These are phyloP conservation scores for Girardinus metallicus DNA, from an alignment of 2,797 vertebrate species.

Conservation along the genomic window DNA sequence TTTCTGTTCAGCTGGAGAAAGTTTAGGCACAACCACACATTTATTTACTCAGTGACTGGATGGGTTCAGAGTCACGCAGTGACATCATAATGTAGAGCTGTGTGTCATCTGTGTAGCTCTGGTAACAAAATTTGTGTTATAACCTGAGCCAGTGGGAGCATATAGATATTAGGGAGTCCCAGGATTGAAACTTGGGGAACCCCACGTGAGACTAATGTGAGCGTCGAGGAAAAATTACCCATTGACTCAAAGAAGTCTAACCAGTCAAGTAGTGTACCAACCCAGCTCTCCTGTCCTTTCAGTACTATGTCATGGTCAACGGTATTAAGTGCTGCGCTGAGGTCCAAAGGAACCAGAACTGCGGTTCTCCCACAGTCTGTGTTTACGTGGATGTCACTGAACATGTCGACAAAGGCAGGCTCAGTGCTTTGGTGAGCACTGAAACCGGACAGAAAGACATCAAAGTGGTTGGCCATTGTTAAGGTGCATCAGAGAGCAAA, in stretches of 20 bases:
- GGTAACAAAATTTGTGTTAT: neutral
- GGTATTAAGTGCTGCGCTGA: neutral
- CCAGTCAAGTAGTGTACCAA: neutral
- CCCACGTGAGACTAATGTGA: neutral
- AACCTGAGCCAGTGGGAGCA: neutral
- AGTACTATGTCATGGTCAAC: neutral
- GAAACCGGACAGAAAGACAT: neutral
- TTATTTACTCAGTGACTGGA: neutral
- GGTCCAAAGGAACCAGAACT: neutral
- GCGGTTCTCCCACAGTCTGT: neutral
- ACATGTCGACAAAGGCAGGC: neutral
- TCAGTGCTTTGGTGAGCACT: neutral
- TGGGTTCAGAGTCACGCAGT: neutral
- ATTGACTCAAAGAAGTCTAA: neutral
- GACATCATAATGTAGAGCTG: neutral
- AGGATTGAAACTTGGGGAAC: neutral
- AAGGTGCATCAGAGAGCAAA: neutral
- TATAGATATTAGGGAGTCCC: neutral
- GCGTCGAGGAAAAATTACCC: neutral
- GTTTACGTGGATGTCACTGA: neutral
- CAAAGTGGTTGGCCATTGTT: neutral
- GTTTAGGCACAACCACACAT: neutral
- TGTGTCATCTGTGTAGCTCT: neutral
- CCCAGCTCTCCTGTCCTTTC: neutral
- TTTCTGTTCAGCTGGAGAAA: neutral